Conservation (phyloP, 2,888 invertebrate species). For the Amiota communis region DNA sequence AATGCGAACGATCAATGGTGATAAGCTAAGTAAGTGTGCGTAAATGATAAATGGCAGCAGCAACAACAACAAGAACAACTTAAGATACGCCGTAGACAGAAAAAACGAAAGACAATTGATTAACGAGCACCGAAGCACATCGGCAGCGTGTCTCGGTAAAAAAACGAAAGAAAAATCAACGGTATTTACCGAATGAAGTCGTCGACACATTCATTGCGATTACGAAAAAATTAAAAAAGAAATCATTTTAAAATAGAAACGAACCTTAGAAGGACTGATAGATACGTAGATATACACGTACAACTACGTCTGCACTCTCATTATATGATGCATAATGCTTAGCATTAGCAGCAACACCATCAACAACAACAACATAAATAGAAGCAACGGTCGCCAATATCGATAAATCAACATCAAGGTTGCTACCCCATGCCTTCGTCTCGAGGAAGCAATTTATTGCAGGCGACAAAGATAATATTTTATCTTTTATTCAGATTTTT, state of each 20-base stretch:
- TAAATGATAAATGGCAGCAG: constrained; percentile 26
- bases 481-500: background rate
- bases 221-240: constrained; percentile 33
- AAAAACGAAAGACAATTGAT: constrained; percentile 38
- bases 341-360: too few relatives aligned
- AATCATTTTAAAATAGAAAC: constrained; percentile 70
- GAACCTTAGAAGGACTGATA: constrained; percentile 73
- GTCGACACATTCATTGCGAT: constrained; percentile 43
- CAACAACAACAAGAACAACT: constrained; percentile 25
- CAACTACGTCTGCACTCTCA: too few relatives aligned
- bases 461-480: background rate
- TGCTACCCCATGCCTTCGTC: constrained; percentile 58
- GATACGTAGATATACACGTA: constrained; percentile 32
- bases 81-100: background rate
- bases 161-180: background rate
- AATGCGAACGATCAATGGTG: constrained; percentile 3
- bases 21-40: constrained; percentile 1
- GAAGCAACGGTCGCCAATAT: constrained; percentile 48
- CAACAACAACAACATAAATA: constrained; percentile 33
- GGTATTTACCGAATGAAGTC: constrained; percentile 32
- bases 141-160: background rate
- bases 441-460: constrained; percentile 52
- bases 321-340: too few relatives aligned
- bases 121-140: constrained; percentile 30
- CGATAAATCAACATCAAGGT: constrained; percentile 71